Base-by-base conservation (phyloP, 1,140 invertebrate genomes). In the Habropoda laboriosa region DNA sequence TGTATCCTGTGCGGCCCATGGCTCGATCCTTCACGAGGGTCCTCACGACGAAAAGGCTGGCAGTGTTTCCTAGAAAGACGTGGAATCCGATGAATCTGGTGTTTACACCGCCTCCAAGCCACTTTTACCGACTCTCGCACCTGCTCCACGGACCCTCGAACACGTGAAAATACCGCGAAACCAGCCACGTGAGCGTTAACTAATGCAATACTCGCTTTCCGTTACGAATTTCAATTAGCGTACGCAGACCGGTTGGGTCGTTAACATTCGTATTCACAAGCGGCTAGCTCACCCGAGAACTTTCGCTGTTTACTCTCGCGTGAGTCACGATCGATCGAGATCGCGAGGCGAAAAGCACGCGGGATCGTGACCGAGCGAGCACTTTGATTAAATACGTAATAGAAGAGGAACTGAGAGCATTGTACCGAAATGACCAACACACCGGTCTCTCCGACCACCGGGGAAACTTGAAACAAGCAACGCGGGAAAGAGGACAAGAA, bases 1-100 rank as follows among this genome's bases (percentile, higher is more conserved):
- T 96, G 90, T 96, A 96, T 83, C 96, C 96, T 88, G 95, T 96
- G 86, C 95, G 94, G 67, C 95, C 94, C 95, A 96, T 96, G 84
- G 45, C 79, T 76, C 21, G 60, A 80, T 83, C 70, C 71, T 73
- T 79, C 60, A 61, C 61, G n/a, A 57, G 35, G 38, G 47, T 74
- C 60, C 61, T 83, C 51, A 60, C 68, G 57, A n/a, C 74, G 63
- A 74, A 72, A 24, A 47, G 79, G 21, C 61, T 82, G 81, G 55
- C 78, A 63, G 71, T 83, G 79, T 80, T 89, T 87, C 84, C 89
- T 90, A 57, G 51, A 89, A 88, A 58, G 40, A 79, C 58, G 64
- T 63, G 70, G 64, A 68, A 75, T 35, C 13, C 40, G 21, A 21
- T 79, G 35, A 72, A 55, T 55, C 71, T 38, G 42, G 57, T 12